Percentiles rank a stretch among this genome's conserved stretches.
Evolutionary conservation across 2,113 vertebrate species (phyloP).

Genomic region (Semicossyphus pulcher): DNA sequence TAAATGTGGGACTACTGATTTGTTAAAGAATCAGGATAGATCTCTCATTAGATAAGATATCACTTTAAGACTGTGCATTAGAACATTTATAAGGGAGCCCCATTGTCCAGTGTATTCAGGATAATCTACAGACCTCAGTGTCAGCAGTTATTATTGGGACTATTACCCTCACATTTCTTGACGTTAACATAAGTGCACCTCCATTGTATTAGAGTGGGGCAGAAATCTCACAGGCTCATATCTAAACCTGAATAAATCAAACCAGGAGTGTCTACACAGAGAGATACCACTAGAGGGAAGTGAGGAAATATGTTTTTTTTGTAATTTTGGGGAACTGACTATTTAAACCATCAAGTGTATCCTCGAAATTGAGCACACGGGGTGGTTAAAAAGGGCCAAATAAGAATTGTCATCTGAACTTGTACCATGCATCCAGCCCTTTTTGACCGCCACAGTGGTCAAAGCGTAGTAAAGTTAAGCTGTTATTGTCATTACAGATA

Average conservation of each 20-base stretch:
- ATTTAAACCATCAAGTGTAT: no score
- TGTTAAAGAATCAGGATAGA: no score
- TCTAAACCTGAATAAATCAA: neutral
- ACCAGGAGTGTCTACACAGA: neutral
- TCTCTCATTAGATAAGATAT: no score
- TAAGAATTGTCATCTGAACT: neutral
- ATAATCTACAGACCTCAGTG: neutral
- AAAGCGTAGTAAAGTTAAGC: neutral
- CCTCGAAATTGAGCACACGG: neutral
- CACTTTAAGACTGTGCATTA: no score
- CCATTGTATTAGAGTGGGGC: no score
- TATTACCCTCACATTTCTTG: no score
- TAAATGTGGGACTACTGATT: no score
- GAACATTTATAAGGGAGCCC: no score
- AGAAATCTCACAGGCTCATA: neutral
- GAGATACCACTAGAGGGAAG: neutral
- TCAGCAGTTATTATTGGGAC: neutral
- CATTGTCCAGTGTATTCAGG: neutral
- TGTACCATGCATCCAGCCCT: no score
- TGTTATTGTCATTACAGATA: constrained; percentile 73
- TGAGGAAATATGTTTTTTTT: neutral
- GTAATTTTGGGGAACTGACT: neutral
- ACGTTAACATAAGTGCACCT: no score
- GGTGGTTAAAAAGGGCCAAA: no score
- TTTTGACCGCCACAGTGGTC: neutral